A percentile compares a stretch with the other conserved stretches of the same genome.
Evolutionary conservation across 1,140 invertebrate species (phyloP).

Genomic region (Vanessa atalanta): DNA sequence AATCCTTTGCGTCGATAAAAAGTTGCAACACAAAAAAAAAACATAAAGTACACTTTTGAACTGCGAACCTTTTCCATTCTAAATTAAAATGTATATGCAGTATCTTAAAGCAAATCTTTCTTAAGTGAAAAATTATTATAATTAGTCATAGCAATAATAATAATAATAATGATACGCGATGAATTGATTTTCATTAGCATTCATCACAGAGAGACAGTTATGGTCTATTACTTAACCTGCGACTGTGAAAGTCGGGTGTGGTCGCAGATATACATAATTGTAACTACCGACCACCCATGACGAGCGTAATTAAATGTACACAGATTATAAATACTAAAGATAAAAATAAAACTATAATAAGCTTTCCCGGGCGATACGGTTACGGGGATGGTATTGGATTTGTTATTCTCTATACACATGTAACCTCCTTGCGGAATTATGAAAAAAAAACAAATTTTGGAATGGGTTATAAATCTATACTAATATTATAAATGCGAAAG

Average conservation of each 20-base stretch:
- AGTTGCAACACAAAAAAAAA: too few relatives aligned
- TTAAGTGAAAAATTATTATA: neutral
- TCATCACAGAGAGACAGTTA: conserved; percentile 22
- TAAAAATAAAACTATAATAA: neutral
- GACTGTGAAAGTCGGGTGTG: conserved; percentile 29
- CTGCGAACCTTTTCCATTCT: too few relatives aligned
- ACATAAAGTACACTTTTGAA: too few relatives aligned
- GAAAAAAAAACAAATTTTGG: too few relatives aligned
- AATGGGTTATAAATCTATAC: too few relatives aligned
- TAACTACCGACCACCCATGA: conserved; percentile 25
- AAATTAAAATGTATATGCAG: too few relatives aligned
- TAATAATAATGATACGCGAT: neutral
- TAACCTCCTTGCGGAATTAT: too few relatives aligned
- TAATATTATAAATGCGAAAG: too few relatives aligned
- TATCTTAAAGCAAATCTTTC: neutral
- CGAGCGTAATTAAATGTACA: neutral
- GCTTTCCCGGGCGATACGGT: too few relatives aligned
- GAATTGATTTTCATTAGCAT: conserved; percentile 4
- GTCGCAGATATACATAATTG: conserved; percentile 16
- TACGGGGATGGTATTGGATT: too few relatives aligned
- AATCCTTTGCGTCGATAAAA: too few relatives aligned
- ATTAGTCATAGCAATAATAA: neutral
- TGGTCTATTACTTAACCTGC: conserved; percentile 29
- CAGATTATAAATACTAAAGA: neutral
- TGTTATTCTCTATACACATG: too few relatives aligned